Evolutionary conservation across 23 tunicate genomes (phyloP), one percentile per base, ranked within the genome.

Genomic region (Botrylloides violaceus): DNA sequence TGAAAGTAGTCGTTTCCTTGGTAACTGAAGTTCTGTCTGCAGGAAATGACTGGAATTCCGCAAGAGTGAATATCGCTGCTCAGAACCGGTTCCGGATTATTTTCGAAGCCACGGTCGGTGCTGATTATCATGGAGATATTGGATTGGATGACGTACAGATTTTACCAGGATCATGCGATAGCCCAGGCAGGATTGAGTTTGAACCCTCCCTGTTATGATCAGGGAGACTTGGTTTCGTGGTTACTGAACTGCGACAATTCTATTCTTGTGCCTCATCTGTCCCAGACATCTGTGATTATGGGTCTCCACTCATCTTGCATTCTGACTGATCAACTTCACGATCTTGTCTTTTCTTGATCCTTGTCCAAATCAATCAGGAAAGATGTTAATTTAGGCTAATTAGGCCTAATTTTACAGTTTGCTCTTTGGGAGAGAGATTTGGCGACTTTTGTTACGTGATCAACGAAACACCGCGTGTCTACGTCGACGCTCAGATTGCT

Each of bases 111-210:
- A 61, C 73, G n/a, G 61, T 83, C 21, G 93, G 93, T 20, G 56
- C 15, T 31, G 84, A 85, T 79, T 85, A 78, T 79, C 93, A 85
- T 75, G 93, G 93, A 36, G 93, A 85, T 32, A 85, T 85, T n/a
- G 93, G 83, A 4, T 34, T 85, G 4, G 93, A 85, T 79, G 93
- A 85, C 64, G 73, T 85, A n/a, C 19, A 65, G 30, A 47, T 85
- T n/a, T 71, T 72, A 4, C 74, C 79, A 49, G 93, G 93, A 5
- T 29, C 9, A 2, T 85, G 93, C 47, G 81, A 43, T 49, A 57
- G 49, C 26, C 93, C 93, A 73, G 93, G 93, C 73, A 31, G n/a
- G n/a, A n/a, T n/a, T n/a, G n/a, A n/a, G n/a, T n/a, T n/a, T n/a
- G n/a, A n/a, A n/a, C n/a, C n/a, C n/a, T n/a, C n/a, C n/a, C n/a